Evolutionary conservation across 1,140 invertebrate species (phyloP), one percentile per base, ranked within the genome.

Genomic region (Pantala flavescens): DNA sequence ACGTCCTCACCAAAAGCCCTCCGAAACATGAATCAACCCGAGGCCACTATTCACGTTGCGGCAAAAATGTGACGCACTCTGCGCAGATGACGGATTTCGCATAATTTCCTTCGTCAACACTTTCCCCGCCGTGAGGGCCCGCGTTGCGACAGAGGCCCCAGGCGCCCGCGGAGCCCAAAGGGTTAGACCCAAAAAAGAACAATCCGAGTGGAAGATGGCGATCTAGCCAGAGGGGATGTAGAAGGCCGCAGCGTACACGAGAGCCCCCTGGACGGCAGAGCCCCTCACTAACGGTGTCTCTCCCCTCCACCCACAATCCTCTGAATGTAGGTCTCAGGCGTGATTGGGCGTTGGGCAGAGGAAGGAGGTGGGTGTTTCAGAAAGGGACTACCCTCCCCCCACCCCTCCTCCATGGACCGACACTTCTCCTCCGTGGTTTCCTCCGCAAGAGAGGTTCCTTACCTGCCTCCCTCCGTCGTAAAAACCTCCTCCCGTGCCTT

Each of bases 251-350:
- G 49, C 49, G 16, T 16, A 21, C 49, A 16, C 16, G 49, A 63
- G 49, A 63, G 49, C 49, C 49, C 49, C 49, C 49, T 63, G 49
- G 49, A 63, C 49, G 49, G 49, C 49, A 21, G 49, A 21, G 3
- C 49, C 49, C 49, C 3, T 63, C 49, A 63, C 49, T 63, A 63
- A 63, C 49, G 49, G 49, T 63, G 5, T 63, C 49, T 21, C 49
- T 63, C 49, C 49, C 49, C 49, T 63, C 49, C 49, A 63, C 49
- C 49, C 49, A 63, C 49, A 63, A 63, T 3, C 49, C 49, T 63
- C 49, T 63, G 49, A 63, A 63, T 63, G 49, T 63, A 63, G 49
- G 49, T 63, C 49, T 63, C 49, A 63, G 49, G 49, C 49, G 49
- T 63, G 49, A 63, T 63, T 63, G 49, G 49, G 49, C 49, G 49